Percentiles rank a stretch among this genome's conserved stretches.
These are phyloP conservation scores for Antennarius maculatus DNA, from an alignment of 2,797 vertebrate species.

Conservation along the genomic window DNA sequence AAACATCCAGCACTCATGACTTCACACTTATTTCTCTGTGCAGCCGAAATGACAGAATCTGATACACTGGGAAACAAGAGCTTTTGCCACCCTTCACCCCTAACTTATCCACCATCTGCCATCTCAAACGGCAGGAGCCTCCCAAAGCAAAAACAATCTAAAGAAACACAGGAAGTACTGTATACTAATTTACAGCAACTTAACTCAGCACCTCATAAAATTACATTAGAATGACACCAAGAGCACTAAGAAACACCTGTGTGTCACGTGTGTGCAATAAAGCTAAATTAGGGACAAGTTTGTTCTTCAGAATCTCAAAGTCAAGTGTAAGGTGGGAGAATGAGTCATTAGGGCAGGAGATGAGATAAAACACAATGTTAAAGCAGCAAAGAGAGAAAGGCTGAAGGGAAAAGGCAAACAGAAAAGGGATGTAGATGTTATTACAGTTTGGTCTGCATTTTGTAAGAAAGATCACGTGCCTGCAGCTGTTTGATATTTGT, in stretches of 20 bases:
- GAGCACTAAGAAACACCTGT: constrained; percentile 51
- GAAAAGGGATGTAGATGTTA: constrained; percentile 2
- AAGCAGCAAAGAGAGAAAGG: constrained; percentile 32
- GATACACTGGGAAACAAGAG: constrained; percentile 75
- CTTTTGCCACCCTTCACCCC: constrained; percentile 45
- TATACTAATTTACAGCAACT: constrained; percentile 70
- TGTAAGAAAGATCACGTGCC: constrained; percentile 17
- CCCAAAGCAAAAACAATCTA: constrained; percentile 62
- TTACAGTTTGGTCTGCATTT: constrained; percentile 14
- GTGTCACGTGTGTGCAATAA: constrained; percentile 7
- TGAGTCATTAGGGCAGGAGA: constrained; percentile 37
- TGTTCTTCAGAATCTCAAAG: constrained; percentile 13
- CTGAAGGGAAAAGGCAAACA: constrained; percentile 14
- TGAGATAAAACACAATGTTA: constrained; percentile 50
- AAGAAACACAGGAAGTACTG: constrained; percentile 58
- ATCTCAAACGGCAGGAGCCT: constrained; percentile 46
- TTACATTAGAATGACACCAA: constrained; percentile 76
- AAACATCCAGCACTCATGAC: constrained; percentile 31
- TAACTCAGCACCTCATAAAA: constrained; percentile 63
- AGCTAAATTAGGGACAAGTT: background rate
- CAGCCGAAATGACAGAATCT: constrained; percentile 63
- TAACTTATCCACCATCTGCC: constrained; percentile 74
- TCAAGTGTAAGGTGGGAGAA: background rate
- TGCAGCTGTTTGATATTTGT: constrained; percentile 51
- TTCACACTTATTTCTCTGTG: constrained; percentile 43